Percentiles rank a stretch among this genome's conserved stretches.
Evolutionary conservation across 1,140 invertebrate species (phyloP).

Genomic region (Pseudomyrmex concolor): DNA sequence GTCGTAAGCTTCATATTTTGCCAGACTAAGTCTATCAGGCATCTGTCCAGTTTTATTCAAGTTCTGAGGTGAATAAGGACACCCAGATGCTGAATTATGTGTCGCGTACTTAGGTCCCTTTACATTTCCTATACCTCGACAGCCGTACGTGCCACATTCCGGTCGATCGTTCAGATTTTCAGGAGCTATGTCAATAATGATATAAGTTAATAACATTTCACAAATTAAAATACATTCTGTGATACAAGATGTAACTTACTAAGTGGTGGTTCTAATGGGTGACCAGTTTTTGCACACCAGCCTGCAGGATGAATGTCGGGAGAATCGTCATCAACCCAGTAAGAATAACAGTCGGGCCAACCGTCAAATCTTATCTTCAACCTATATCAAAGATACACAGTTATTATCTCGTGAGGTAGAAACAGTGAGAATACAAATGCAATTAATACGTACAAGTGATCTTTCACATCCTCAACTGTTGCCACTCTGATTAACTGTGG

Average conservation of each 20-base stretch:
- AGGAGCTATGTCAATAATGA: slow-evolving; percentile 81
- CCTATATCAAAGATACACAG: slow-evolving; percentile 75
- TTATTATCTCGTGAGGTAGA: background rate
- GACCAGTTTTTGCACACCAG: slow-evolving; percentile 95
- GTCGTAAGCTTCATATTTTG: slow-evolving; percentile 79
- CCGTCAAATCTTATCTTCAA: slow-evolving; percentile 96
- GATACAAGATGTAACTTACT: slow-evolving; percentile 84
- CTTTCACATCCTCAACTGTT: slow-evolving; percentile 91
- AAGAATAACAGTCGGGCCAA: slow-evolving; percentile 94
- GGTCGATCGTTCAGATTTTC: slow-evolving; percentile 87
- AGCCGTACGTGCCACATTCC: slow-evolving; percentile 91
- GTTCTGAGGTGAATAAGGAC: slow-evolving; percentile 93
- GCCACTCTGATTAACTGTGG: slow-evolving; percentile 94
- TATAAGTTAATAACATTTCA: slow-evolving; percentile 4
- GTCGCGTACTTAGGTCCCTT: slow-evolving; percentile 90
- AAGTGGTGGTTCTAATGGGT: slow-evolving; percentile 93
- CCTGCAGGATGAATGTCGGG: slow-evolving; percentile 95
- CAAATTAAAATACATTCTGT: background rate
- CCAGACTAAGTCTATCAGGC: slow-evolving; percentile 86
- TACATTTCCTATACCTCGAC: slow-evolving; percentile 92
- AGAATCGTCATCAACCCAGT: slow-evolving; percentile 96
- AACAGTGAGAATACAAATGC: background rate
- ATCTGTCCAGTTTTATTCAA: slow-evolving; percentile 86
- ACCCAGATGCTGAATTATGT: slow-evolving; percentile 91
- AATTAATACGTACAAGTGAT: slow-evolving; percentile 85